Base-by-base conservation (phyloP, 2,113 vertebrate species). In the Jacana jacana region DNA sequence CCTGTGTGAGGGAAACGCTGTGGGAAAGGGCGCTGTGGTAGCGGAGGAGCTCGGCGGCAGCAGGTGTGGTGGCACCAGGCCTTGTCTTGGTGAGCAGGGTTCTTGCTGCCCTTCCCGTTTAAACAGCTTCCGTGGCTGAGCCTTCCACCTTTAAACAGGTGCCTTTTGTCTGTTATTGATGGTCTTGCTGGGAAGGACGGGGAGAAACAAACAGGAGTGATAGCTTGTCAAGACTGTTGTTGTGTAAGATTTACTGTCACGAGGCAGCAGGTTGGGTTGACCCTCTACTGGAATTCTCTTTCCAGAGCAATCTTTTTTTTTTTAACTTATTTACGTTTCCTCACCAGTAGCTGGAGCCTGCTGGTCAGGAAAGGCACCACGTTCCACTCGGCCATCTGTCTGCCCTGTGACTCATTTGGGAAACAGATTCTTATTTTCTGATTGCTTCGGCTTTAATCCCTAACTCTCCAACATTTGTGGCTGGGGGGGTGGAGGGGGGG, bases 371-470 rank as follows among this genome's bases (percentile, higher is more conserved):
- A 88, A 89, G 54, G 57, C 44, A 54, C n/a, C 8, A 9, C 0
- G 0, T 83, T 95, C 68, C 66, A 2, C 48, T 63, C 1, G 1
- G 60, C 88, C 83, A 84, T 90, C 91, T 95, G 81, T 88, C 89
- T 90, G 75, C 65, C 83, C 93, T 0, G 1, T 93, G 70, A 84
- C 63, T 93, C 55, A 16, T 42, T 85, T 75, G 54, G 68, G 64
- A 84, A 93, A 58, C 68, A 71, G 82, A 95, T 84, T 69, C 64
- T 66, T 13, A 80, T 92, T 70, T 51, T 86, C 18, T 49, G 79
- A 86, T 94, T 94, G 86, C 95, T 92, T 78, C 72, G 86, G 80
- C 61, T 93, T 70, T 95, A 93, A 94, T 93, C 91, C 88, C 71
- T 37, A 22, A 22, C 73, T 83, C 33, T 30, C 49, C 49, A 48